phyloP scores from a whole-genome alignment of 2,113 vertebrate genomes.

The Elephas maximus region DNA sequence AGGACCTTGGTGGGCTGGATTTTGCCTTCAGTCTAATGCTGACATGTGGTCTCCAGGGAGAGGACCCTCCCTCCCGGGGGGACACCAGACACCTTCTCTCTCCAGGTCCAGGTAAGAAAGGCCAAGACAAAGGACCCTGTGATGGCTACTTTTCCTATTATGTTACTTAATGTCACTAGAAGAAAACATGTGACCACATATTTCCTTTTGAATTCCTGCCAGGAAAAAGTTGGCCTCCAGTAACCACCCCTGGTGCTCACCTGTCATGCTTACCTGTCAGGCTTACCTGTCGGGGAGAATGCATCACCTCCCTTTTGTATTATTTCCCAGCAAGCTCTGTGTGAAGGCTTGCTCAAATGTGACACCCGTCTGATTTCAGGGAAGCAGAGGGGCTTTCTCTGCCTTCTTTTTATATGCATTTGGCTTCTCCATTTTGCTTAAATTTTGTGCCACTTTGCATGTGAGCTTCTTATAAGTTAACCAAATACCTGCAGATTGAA shows the following conservation, averaged over 20 bases:
- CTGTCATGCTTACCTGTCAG: too few species aligned
- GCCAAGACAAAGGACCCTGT: rapidly evolving
- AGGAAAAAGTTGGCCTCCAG: not conserved
- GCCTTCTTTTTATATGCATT: rapidly evolving
- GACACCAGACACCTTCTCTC: rapidly evolving
- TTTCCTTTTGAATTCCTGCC: not conserved
- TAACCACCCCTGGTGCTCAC: rapidly evolving
- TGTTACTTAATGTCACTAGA: too few species aligned
- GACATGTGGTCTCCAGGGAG: rapidly evolving
- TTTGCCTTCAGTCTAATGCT: too few species aligned
- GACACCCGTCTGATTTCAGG: rapidly evolving
- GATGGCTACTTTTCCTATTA: rapidly evolving
- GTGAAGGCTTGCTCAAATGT: not conserved
- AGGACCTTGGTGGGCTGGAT: rapidly evolving
- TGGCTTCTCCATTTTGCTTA: not conserved
- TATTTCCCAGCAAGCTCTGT: not conserved
- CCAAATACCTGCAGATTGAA: not conserved
- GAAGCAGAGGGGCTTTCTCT: not conserved
- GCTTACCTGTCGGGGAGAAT: not conserved
- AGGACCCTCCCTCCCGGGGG: rapidly evolving
- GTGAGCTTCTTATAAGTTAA: too few species aligned
- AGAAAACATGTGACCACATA: rapidly evolving
- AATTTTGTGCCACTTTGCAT: rapidly evolving
- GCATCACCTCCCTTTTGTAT: rapidly evolving
- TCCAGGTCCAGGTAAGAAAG: rapidly evolving